These are phyloP conservation scores for Drosophila borborema DNA, from an alignment of 2,888 invertebrate species.

Conservation along the genomic window DNA sequence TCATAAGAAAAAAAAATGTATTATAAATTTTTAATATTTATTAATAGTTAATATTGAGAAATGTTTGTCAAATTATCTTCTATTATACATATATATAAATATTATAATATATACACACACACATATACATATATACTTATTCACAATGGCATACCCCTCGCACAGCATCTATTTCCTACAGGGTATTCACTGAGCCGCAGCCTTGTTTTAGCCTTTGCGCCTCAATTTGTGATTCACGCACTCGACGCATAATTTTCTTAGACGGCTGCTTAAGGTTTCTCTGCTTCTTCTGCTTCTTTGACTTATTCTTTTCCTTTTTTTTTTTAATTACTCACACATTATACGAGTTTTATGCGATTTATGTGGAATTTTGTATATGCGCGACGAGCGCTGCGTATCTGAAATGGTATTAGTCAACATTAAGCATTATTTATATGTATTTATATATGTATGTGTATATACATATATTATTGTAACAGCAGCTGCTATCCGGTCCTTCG, in stretches of 20 bases:
- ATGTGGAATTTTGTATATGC: slow-evolving; percentile 16
- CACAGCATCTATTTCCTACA: neutral
- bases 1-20: no score
- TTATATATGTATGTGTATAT: neutral
- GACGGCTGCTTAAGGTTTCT: neutral
- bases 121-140: no score
- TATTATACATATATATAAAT: no score
- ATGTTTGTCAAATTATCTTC: no score
- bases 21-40: no score
- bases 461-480: slow-evolving; percentile 7
- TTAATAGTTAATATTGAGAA: no score
- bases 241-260: slow-evolving; percentile 12
- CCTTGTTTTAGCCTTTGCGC: slow-evolving; percentile 5
- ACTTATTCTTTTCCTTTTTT: neutral
- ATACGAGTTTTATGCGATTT: slow-evolving; percentile 20
- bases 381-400: slow-evolving; percentile 23
- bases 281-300: neutral
- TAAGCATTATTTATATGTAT: slow-evolving; percentile 2
- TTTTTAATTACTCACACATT: slow-evolving; percentile 7
- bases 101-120: no score
- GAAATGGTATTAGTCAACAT: slow-evolving; percentile 48
- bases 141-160: no score
- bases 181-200: neutral
- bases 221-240: slow-evolving; percentile 12
- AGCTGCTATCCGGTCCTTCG: slow-evolving; percentile 5